phyloP scores from a whole-genome alignment of 2,888 invertebrate genomes.

The Microplitis deprimator region DNA sequence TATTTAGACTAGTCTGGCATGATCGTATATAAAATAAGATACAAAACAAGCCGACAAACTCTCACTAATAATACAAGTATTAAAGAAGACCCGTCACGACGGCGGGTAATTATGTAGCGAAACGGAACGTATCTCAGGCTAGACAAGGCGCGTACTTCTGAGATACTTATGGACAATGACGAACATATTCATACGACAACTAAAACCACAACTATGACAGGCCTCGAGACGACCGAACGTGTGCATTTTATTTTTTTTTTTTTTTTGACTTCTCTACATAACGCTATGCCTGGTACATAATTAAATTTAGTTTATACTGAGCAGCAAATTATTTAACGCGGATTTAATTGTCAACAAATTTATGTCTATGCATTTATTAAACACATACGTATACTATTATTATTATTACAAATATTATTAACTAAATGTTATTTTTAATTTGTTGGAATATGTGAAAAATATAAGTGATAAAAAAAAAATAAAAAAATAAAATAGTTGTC shows the following conservation, averaged over 20 bases:
- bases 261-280: background rate
- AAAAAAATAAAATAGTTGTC: conserved; percentile 5
- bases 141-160: conserved; percentile 32
- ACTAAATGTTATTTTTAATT: conserved; percentile 9
- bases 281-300: conserved; percentile 31
- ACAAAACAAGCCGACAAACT: background rate
- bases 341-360: conserved; percentile 11
- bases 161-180: conserved; percentile 40
- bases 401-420: conserved; percentile 1
- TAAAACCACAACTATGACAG: background rate
- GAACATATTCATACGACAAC: conserved; percentile 35
- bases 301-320: conserved; percentile 36
- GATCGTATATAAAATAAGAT: conserved; percentile 4
- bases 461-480: background rate
- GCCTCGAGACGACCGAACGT: conserved; percentile 15
- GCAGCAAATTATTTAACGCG: conserved; percentile 17
- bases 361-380: conserved; percentile 15
- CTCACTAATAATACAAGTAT: conserved; percentile 33
- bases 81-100: conserved; percentile 20
- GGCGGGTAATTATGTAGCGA: conserved; percentile 35
- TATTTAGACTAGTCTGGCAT: conserved; percentile 21
- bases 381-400: background rate
- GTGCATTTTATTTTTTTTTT: conserved; percentile 17
- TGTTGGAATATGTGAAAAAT: background rate
- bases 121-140: conserved; percentile 27